Conservation (phyloP, 2,888 invertebrate species). For the Sturmia bella region DNA sequence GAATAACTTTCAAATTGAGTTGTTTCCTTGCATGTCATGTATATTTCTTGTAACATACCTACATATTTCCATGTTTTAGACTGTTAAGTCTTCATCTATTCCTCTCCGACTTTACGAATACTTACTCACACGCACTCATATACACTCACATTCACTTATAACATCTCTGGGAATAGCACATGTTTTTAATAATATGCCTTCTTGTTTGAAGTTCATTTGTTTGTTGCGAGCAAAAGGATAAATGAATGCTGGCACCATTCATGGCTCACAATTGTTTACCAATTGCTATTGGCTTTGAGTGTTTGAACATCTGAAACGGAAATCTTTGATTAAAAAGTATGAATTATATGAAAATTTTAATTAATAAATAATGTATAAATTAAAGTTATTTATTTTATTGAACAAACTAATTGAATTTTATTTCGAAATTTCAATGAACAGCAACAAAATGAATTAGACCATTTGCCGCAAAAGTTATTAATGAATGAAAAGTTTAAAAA, state of each 20-base stretch:
- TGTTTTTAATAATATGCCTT: slow-evolving; percentile 55
- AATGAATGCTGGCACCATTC: slow-evolving; percentile 17
- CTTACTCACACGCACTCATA: background rate
- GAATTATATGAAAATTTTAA: slow-evolving; percentile 38
- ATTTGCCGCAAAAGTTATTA: too few relatives aligned
- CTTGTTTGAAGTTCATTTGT: slow-evolving; percentile 24
- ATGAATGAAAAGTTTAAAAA: too few relatives aligned
- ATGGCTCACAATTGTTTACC: background rate
- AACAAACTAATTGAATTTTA: too few relatives aligned
- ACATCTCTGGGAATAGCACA: slow-evolving; percentile 37
- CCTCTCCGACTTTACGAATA: background rate
- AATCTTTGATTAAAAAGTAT: slow-evolving; percentile 36
- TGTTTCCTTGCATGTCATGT: slow-evolving; percentile 59
- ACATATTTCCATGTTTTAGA: slow-evolving; percentile 15
- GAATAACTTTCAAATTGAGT: slow-evolving; percentile 67
- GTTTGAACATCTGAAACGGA: slow-evolving; percentile 46
- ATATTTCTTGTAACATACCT: slow-evolving; percentile 20
- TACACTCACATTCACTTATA: too few relatives aligned
- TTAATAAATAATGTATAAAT: slow-evolving; percentile 37
- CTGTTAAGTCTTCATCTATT: slow-evolving; percentile 13
- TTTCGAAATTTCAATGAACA: too few relatives aligned
- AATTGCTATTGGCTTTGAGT: too few relatives aligned
- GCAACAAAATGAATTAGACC: too few relatives aligned
- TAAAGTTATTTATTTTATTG: too few relatives aligned
- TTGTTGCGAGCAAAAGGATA: slow-evolving; percentile 34